Percentiles rank a stretch among this genome's conserved stretches.
Conservation (phyloP, 2,797 vertebrate species). For the Labeo calbasu region DNA sequence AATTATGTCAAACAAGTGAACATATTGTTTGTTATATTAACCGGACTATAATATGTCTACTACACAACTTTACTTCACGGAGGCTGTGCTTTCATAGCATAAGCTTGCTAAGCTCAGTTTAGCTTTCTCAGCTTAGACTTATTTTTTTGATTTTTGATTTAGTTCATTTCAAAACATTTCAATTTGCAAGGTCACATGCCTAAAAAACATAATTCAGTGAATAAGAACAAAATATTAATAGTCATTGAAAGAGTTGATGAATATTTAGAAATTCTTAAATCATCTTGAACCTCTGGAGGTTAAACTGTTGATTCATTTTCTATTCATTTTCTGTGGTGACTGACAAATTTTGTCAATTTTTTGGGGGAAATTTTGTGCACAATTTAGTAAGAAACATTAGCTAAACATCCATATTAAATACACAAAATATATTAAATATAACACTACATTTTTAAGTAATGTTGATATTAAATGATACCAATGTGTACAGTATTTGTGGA, state of each 20-base stretch:
- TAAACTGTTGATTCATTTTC: too few species aligned
- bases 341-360: not conserved
- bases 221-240: not conserved
- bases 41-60: not conserved
- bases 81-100: not conserved
- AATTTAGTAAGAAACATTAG: not conserved
- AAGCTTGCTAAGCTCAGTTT: not conserved
- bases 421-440: not conserved
- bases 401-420: not conserved
- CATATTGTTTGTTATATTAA: not conserved
- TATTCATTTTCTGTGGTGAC: not conserved
- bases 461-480: not conserved
- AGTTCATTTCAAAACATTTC: not conserved
- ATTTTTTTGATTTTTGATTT: too few species aligned
- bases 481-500: not conserved
- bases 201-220: not conserved
- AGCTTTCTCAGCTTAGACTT: not conserved
- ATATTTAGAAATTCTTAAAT: not conserved
- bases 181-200: not conserved
- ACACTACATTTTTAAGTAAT: not conserved
- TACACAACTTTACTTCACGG: not conserved
- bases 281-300: not conserved
- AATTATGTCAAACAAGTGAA: not conserved
- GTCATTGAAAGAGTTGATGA: not conserved
- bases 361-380: not conserved